Conservation (phyloP, 2,797 vertebrate species). For the Pangasius larnaudii region DNA sequence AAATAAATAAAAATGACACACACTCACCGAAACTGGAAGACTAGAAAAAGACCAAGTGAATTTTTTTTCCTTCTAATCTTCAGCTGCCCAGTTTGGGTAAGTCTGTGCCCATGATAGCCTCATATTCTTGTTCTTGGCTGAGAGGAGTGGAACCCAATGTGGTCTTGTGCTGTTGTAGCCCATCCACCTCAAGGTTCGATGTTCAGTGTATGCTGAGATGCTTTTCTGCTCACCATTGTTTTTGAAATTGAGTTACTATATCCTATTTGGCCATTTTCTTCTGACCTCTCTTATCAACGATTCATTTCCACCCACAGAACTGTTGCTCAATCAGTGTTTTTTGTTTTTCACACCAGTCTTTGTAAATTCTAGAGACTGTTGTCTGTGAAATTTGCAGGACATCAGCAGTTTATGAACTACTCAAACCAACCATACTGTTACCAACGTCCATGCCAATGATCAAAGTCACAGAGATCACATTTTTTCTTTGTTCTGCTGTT, state of each 20-base stretch:
- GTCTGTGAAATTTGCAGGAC: no score
- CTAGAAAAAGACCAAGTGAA: no score
- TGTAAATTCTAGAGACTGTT: no score
- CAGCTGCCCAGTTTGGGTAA: no score
- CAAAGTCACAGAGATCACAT: neutral
- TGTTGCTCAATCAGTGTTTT: neutral
- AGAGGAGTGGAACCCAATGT: neutral
- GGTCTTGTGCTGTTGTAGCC: neutral
- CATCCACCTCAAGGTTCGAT: neutral
- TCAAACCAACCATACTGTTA: neutral
- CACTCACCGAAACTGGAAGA: no score
- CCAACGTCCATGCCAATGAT: neutral
- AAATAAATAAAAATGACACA: neutral
- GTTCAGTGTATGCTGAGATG: neutral
- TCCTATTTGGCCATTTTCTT: no score
- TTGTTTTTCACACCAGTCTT: neutral
- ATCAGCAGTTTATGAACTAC: neutral
- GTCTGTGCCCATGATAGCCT: no score
- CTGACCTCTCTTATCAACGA: no score
- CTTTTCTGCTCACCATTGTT: neutral
- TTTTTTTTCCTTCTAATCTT: no score
- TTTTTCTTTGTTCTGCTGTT: neutral
- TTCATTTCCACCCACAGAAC: neutral
- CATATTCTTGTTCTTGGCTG: no score
- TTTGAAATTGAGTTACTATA: neutral